phyloP scores from a whole-genome alignment of 2,113 vertebrate species.

The Pterophyllum scalare region DNA sequence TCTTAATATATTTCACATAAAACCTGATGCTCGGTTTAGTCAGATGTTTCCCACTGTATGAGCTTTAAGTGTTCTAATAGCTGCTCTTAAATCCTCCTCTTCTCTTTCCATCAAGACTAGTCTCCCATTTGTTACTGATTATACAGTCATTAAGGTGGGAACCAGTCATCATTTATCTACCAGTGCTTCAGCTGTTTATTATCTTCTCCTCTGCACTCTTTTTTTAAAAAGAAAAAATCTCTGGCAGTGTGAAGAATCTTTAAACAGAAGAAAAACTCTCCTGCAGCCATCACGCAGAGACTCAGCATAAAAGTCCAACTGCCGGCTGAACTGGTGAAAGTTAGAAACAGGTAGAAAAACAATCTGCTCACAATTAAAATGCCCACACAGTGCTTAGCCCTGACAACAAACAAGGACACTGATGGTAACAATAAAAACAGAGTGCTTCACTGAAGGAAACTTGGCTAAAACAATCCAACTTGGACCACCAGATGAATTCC shows the following conservation, averaged over 20 bases:
- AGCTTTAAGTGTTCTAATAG: background rate
- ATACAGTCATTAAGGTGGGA: background rate
- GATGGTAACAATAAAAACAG: too few species aligned
- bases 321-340: background rate
- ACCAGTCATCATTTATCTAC: background rate
- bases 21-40: background rate
- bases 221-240: too few species aligned
- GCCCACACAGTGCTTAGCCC: too few species aligned
- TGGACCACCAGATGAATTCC: too few species aligned
- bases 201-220: background rate
- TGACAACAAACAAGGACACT: too few species aligned
- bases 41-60: background rate
- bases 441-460: too few species aligned
- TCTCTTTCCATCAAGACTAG: background rate
- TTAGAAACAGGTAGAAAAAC: background rate
- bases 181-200: background rate
- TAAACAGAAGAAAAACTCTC: background rate
- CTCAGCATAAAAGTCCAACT: background rate
- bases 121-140: background rate
- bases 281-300: background rate
- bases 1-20: background rate
- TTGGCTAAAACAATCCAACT: too few species aligned
- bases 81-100: background rate
- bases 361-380: too few species aligned
- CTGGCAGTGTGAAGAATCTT: accelerated